phyloP scores from a whole-genome alignment of 2,797 vertebrate species.

The Rhinella marina region DNA sequence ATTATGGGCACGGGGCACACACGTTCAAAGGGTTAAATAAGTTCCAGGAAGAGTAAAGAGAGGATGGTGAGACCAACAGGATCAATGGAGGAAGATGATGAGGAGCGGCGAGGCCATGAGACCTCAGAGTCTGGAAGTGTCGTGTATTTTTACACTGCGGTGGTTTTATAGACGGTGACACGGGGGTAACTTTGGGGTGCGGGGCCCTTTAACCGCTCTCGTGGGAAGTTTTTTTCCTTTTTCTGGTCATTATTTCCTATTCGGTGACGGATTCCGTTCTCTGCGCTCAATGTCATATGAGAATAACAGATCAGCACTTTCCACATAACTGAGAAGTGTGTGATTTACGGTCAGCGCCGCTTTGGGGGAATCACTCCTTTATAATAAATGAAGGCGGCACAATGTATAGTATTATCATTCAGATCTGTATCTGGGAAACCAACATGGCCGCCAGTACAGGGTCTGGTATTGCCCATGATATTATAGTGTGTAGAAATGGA shows the following conservation, averaged over 20 bases:
- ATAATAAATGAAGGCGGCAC: not conserved
- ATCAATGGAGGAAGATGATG: too few species aligned
- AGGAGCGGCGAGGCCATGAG: too few species aligned
- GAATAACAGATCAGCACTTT: slow-evolving; percentile 17
- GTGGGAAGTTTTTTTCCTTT: not conserved
- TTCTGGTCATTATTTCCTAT: slow-evolving; percentile 8
- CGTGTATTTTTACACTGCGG: not conserved
- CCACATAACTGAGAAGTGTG: not conserved
- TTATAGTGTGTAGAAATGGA: too few species aligned
- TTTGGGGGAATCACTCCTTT: not conserved
- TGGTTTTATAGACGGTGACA: not conserved
- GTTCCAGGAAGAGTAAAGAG: too few species aligned
- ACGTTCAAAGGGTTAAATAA: too few species aligned
- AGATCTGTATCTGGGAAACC: not conserved
- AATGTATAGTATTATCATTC: too few species aligned
- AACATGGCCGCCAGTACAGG: not conserved
- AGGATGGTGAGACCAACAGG: not conserved
- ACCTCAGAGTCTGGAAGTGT: too few species aligned
- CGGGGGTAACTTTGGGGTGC: not conserved
- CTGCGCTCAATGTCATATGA: not conserved
- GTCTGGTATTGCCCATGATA: too few species aligned
- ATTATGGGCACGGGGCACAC: too few species aligned
- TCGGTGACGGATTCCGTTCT: not conserved
- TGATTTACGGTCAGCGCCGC: not conserved
- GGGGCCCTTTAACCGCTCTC: not conserved